phyloP scores from a whole-genome alignment of 1,140 invertebrate genomes.

The Drosophila albomicans region DNA sequence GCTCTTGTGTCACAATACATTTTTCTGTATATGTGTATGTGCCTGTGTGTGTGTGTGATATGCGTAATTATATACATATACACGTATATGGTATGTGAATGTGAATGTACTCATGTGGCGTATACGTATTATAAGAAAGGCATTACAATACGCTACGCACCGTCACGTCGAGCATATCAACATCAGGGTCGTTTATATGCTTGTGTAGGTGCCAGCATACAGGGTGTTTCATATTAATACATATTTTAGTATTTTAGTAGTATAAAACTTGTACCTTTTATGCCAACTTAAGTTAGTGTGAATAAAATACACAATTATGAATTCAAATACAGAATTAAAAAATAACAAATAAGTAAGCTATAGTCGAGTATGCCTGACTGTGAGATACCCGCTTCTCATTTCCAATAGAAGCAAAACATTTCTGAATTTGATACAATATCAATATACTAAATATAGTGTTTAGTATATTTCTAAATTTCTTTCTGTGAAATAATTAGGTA shows the following conservation, averaged over 20 bases:
- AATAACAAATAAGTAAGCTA: too few relatives aligned
- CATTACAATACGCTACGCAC: conserved; percentile 47
- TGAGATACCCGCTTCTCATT: too few relatives aligned
- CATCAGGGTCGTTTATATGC: conserved; percentile 52
- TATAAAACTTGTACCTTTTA: background rate
- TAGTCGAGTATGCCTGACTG: too few relatives aligned
- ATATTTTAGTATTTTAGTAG: background rate
- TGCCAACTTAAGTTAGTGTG: too few relatives aligned
- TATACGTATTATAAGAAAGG: conserved; percentile 28
- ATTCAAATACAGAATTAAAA: too few relatives aligned
- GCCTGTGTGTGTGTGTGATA: conserved; percentile 38
- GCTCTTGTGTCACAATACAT: conserved; percentile 38
- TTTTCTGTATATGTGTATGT: background rate
- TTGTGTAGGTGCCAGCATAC: conserved; percentile 17
- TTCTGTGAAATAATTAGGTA: too few relatives aligned
- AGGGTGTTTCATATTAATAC: conserved; percentile 15
- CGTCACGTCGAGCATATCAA: conserved; percentile 72
- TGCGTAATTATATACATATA: conserved; percentile 40
- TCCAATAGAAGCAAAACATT: too few relatives aligned
- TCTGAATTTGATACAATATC: too few relatives aligned
- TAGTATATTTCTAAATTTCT: too few relatives aligned
- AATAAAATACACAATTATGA: too few relatives aligned
- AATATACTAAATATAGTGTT: too few relatives aligned
- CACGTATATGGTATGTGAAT: conserved; percentile 17
- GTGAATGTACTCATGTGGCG: conserved; percentile 25